Conservation (phyloP, 2,113 vertebrate genomes). For the Prunella himalayana region DNA sequence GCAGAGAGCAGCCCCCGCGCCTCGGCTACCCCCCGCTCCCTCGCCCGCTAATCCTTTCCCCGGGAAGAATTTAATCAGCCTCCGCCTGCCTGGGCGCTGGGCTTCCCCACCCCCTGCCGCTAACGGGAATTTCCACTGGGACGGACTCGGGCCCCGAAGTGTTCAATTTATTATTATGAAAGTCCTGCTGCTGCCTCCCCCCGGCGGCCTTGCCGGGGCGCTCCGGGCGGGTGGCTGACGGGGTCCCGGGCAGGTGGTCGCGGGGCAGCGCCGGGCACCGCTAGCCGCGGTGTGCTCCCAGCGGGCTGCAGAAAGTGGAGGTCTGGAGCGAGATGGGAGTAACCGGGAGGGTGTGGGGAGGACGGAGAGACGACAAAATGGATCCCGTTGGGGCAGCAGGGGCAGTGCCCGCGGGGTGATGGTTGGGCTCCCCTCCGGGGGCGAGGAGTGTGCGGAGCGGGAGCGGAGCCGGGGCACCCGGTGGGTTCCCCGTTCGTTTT, state of each 20-base stretch:
- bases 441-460: neutral
- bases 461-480: neutral
- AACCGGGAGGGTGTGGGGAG: neutral
- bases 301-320: neutral
- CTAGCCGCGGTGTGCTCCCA: neutral
- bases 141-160: neutral
- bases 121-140: constrained; percentile 49
- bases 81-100: neutral
- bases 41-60: constrained; percentile 21
- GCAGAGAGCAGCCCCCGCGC: neutral
- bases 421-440: neutral
- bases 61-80: constrained; percentile 52
- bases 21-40: neutral
- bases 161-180: neutral
- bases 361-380: neutral
- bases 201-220: neutral
- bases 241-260: neutral
- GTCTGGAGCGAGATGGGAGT: neutral
- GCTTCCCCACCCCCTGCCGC: neutral
- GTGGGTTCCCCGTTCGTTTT: neutral
- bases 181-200: neutral
- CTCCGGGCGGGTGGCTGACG: neutral
- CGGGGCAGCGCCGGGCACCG: neutral
- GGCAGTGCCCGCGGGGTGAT: neutral
- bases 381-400: neutral